phyloP scores from a whole-genome alignment of 2,888 invertebrate genomes.

The Achlya flavicornis region DNA sequence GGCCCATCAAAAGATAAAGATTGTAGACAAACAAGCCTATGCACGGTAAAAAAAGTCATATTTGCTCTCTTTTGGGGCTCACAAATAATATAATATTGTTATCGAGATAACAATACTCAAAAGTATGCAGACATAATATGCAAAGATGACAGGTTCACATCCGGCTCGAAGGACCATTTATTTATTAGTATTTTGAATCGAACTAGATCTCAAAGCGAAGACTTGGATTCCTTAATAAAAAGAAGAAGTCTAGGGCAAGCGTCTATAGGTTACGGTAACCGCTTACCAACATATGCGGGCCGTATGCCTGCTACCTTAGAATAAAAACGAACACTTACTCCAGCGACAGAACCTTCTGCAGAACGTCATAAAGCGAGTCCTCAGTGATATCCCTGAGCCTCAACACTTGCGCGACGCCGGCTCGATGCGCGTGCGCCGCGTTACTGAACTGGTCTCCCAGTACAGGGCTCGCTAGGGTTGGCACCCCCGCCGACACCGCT shows the following conservation, averaged over 20 bases:
- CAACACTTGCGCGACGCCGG: slow-evolving; percentile 65
- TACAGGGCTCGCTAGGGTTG: slow-evolving; percentile 79
- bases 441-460: slow-evolving; percentile 80
- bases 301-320: background rate
- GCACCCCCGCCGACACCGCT: slow-evolving; percentile 79
- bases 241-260: no score
- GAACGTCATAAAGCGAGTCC: slow-evolving; percentile 59
- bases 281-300: background rate
- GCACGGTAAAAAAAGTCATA: no score
- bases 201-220: no score
- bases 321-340: slow-evolving; percentile 56
- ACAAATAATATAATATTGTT: no score
- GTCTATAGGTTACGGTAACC: no score
- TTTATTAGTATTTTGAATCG: background rate
- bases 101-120: no score
- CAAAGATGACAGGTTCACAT: background rate
- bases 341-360: slow-evolving; percentile 67
- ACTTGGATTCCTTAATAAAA: no score
- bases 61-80: no score
- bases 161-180: background rate
- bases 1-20: no score
- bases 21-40: no score
- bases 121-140: background rate
- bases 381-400: slow-evolving; percentile 68
- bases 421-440: slow-evolving; percentile 49